These are phyloP conservation scores for Pristionchus japonicus DNA, from an alignment of 2,888 invertebrate genomes.

Conservation along the genomic window DNA sequence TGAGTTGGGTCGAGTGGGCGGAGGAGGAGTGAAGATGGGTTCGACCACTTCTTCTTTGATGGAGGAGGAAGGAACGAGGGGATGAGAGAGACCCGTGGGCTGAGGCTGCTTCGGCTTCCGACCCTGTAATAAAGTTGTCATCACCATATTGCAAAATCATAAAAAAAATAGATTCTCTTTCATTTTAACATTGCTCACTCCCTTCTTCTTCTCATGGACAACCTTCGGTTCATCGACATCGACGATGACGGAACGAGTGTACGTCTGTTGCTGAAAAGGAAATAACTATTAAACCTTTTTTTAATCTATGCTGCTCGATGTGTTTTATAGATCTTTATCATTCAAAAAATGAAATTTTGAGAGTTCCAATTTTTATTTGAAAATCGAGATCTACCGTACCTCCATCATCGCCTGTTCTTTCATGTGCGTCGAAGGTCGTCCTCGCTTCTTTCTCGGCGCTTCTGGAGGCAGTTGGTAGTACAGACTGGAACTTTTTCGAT, in stretches of 20 bases:
- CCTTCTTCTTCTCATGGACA: background rate
- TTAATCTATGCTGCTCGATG: too few relatives aligned
- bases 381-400: background rate
- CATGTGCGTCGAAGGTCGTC: background rate
- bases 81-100: background rate
- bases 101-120: background rate
- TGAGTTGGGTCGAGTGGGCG: background rate
- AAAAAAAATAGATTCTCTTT: background rate
- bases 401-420: background rate
- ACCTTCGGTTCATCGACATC: conserved; percentile 33
- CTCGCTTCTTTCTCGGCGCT: conserved; percentile 46
- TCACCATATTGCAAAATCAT: background rate
- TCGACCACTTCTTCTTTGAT: background rate
- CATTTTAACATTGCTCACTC: background rate
- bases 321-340: too few relatives aligned
- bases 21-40: background rate
- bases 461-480: conserved; percentile 23
- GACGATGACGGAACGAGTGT: conserved; percentile 36
- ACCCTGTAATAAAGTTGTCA: background rate
- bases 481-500: background rate
- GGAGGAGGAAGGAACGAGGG: background rate
- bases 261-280: background rate
- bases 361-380: background rate
- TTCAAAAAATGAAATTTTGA: too few relatives aligned
- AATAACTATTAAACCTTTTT: too few relatives aligned